Conservation (phyloP, 2,113 vertebrate genomes). For the Syngnathus typhle region DNA sequence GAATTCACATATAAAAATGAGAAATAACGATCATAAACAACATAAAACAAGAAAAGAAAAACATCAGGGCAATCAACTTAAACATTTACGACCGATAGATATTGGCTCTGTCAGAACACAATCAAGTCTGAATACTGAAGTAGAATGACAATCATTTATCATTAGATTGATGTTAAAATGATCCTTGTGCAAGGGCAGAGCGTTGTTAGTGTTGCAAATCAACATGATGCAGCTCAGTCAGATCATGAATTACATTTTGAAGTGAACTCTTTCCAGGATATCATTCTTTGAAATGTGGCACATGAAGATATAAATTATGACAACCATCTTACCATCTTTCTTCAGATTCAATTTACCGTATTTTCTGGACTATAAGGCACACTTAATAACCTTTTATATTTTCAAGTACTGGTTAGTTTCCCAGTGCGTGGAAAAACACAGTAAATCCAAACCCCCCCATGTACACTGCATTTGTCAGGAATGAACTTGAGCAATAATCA, state of each 20-base stretch:
- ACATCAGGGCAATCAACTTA: conserved; percentile 15
- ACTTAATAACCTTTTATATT: no score
- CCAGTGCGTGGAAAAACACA: no score
- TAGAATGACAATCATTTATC: neutral
- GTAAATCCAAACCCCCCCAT: neutral
- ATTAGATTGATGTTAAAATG: neutral
- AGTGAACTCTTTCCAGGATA: neutral
- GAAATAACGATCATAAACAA: neutral
- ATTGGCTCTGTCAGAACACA: conserved; percentile 1
- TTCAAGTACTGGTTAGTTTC: no score
- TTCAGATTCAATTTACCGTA: neutral
- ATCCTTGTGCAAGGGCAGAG: neutral
- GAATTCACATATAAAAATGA: neutral
- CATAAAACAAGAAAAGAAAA: conserved; percentile 22
- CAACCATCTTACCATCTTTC: neutral
- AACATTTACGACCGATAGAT: neutral
- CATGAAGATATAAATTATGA: neutral
- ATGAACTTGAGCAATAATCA: neutral
- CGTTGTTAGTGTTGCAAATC: neutral
- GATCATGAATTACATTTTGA: neutral
- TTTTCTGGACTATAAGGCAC: no score
- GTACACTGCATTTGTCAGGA: neutral
- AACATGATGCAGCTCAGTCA: neutral
- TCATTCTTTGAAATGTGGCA: neutral
- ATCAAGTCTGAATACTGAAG: neutral